Conservation (phyloP, 2,113 vertebrate genomes). For the Micronycteris hirsuta region DNA sequence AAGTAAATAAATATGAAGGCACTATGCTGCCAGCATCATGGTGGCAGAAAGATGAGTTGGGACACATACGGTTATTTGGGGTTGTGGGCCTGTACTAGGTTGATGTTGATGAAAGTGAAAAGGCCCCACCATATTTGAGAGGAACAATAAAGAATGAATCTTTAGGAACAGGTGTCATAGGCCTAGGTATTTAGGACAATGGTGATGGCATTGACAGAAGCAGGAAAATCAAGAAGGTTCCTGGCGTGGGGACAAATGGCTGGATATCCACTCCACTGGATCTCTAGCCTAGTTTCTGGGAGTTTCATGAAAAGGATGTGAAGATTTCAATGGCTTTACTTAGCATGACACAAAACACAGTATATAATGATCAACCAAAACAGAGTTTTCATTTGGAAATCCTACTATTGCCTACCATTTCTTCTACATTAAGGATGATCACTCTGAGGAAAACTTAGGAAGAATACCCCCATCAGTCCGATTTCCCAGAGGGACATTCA, state of each 20-base stretch:
- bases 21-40: not conserved
- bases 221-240: not conserved
- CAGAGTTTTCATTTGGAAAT: conserved; percentile 6
- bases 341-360: not conserved
- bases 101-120: not conserved
- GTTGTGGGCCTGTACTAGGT: not conserved
- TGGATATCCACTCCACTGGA: not conserved
- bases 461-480: not conserved
- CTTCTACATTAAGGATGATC: not conserved
- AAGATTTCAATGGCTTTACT: not conserved
- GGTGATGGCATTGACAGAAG: not conserved
- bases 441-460: not conserved
- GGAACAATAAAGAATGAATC: not conserved
- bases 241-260: not conserved
- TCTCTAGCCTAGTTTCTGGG: not conserved
- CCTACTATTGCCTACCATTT: not conserved
- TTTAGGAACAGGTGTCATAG: not conserved
- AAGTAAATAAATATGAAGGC: not conserved
- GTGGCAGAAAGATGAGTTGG: not conserved
- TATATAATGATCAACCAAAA: not conserved
- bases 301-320: not conserved
- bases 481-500: not conserved
- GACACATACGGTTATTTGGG: not conserved
- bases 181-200: not conserved
- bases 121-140: not conserved